Conservation (phyloP, 2,113 vertebrate genomes). For the Cyrtonyx montezumae region DNA sequence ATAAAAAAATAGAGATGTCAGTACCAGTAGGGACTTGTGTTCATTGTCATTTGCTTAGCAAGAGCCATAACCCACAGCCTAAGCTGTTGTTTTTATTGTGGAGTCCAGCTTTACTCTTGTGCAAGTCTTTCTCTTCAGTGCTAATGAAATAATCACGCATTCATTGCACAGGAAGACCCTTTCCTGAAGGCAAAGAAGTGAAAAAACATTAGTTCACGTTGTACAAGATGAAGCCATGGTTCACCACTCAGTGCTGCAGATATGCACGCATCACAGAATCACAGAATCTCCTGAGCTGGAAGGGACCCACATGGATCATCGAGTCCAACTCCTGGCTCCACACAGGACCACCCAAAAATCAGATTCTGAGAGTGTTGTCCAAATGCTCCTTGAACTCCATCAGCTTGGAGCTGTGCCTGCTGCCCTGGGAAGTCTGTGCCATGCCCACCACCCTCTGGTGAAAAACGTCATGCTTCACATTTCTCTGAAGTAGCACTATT, state of each 20-base stretch:
- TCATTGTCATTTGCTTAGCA: neutral
- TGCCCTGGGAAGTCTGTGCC: no score
- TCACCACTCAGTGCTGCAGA: neutral
- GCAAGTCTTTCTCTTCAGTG: neutral
- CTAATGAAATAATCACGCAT: neutral
- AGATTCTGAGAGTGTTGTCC: no score
- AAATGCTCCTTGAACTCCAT: no score
- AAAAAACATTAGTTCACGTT: neutral
- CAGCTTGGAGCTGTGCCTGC: no score
- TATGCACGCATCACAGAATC: neutral
- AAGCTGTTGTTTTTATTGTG: neutral
- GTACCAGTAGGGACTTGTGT: neutral
- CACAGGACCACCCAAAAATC: no score
- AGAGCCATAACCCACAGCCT: neutral
- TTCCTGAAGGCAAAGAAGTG: neutral
- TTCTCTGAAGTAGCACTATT: neutral
- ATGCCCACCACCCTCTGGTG: no score
- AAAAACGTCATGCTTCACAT: neutral
- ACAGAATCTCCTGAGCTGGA: no score
- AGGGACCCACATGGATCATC: no score
- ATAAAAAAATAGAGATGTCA: accelerated
- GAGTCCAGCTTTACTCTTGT: neutral
- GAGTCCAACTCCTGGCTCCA: no score
- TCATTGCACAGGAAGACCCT: neutral
- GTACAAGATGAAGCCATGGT: neutral